Evolutionary conservation across 2,113 vertebrate genomes (phyloP), one percentile per base, ranked within the genome.

Genomic region (Cathartes aura): DNA sequence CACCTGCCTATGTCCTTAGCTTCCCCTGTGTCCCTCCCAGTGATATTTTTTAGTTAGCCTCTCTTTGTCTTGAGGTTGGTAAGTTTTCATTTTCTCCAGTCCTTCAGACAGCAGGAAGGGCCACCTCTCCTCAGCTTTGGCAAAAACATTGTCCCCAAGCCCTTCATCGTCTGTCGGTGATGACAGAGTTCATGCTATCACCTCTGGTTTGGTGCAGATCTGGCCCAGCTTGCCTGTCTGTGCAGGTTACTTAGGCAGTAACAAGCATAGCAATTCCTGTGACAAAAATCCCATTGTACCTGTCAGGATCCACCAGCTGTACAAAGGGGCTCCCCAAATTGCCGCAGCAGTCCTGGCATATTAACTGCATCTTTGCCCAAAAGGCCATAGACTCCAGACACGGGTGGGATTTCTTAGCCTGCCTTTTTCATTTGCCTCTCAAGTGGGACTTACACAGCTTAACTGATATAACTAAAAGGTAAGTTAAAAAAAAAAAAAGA

Each of bases 311-410:
- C 42, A 78, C 8, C 9, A 66, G 14, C 27, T 40, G 48, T 43
- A 66, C 13, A 40, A 74, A 66, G 3, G 5, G 8, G 0, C 1
- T 70, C 8, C 23, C 9, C 27, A 76, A 1, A 29, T 7, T 36
- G 26, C 48, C 1, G 1, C n/a, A 76, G 9, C 5, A 40, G 5
- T 50, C 19, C 24, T 85, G n/a, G 15, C 11, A n/a, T 66, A 58
- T 75, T 67, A 68, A 38, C 19, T 62, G 18, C 11, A 27, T 45
- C 42, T 96, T 75, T 76, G 12, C 30, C 19, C 20, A 55, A 47
- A 90, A 64, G 5, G 16, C 36, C 29, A 64, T 1, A 36, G 27
- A 34, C 11, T 71, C 19, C 32, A 80, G 27, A 36, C 9, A 22
- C 3, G 5, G 15, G 15, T 60, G 34, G 36, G 18, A 40, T 88